Evolutionary conservation across 1,140 invertebrate genomes (phyloP).

Genomic region (Andricus grossulariae): DNA sequence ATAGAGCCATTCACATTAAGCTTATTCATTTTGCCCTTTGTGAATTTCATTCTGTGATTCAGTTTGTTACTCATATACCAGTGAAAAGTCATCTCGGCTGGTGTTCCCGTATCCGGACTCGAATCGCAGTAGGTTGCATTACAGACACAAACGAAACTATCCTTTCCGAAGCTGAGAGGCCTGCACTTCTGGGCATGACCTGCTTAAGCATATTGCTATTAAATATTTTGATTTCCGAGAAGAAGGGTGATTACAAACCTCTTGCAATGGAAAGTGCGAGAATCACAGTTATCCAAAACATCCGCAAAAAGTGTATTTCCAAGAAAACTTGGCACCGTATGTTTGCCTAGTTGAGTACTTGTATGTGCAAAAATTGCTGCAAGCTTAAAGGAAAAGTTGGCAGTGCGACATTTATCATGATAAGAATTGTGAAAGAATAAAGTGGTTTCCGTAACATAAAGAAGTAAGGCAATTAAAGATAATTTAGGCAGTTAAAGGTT

Average conservation of each 20-base stretch:
- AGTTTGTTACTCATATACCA: constrained; percentile 78
- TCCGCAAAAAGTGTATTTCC: not conserved
- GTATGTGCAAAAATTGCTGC: too few relatives aligned
- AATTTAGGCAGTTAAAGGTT: too few relatives aligned
- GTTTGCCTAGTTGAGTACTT: too few relatives aligned
- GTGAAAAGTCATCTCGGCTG: constrained; percentile 71
- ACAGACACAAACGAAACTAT: constrained; percentile 87
- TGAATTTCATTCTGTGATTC: constrained; percentile 73
- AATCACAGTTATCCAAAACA: not conserved
- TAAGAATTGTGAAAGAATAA: too few relatives aligned
- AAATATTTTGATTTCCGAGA: not conserved
- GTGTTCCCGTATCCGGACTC: constrained; percentile 71
- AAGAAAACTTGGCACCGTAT: not conserved
- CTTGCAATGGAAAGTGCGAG: not conserved
- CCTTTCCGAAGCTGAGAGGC: constrained; percentile 64
- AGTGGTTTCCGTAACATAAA: too few relatives aligned
- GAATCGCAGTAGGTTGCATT: constrained; percentile 87
- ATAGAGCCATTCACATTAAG: not conserved
- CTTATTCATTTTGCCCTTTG: constrained; percentile 53
- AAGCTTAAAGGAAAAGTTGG: too few relatives aligned
- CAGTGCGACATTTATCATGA: too few relatives aligned
- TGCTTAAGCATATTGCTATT: not conserved
- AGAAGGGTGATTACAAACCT: not conserved
- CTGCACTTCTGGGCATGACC: constrained; percentile 61
- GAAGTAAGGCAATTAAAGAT: too few relatives aligned